These are phyloP conservation scores for Bucorvus abyssinicus DNA, from an alignment of 2,797 vertebrate genomes.

Conservation along the genomic window DNA sequence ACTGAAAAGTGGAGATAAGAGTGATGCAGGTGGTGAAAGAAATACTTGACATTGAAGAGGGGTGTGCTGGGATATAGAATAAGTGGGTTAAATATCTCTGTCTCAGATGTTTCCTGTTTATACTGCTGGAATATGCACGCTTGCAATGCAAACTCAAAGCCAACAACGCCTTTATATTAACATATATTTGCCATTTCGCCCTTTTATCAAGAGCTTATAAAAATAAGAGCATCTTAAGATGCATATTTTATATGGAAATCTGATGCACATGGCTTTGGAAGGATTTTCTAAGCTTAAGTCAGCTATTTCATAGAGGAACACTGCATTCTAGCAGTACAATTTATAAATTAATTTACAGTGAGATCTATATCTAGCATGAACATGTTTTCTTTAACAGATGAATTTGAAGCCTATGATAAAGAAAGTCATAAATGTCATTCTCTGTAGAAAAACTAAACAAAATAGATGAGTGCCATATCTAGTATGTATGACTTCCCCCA, in stretches of 20 bases:
- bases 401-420: not conserved
- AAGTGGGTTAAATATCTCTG: not conserved
- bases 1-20: not conserved
- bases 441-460: not conserved
- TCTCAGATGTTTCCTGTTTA: constrained; percentile 37
- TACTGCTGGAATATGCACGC: not conserved
- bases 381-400: not conserved
- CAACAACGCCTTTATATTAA: not conserved
- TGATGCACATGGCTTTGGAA: not conserved
- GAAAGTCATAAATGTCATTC: not conserved
- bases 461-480: not conserved
- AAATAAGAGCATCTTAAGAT: constrained; percentile 2
- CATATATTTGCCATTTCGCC: not conserved
- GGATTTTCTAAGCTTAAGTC: not conserved
- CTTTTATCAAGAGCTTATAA: not conserved
- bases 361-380: not conserved
- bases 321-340: not conserved
- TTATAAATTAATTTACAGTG: not conserved
- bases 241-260: not conserved
- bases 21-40: not conserved
- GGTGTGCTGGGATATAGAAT: not conserved
- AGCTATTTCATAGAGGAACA: not conserved
- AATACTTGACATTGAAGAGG: not conserved
- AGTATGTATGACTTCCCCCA: not conserved
- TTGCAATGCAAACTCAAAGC: not conserved